These are phyloP conservation scores for Petrocephalus microphthalmus DNA, from an alignment of 2,113 vertebrate genomes.

Conservation along the genomic window DNA sequence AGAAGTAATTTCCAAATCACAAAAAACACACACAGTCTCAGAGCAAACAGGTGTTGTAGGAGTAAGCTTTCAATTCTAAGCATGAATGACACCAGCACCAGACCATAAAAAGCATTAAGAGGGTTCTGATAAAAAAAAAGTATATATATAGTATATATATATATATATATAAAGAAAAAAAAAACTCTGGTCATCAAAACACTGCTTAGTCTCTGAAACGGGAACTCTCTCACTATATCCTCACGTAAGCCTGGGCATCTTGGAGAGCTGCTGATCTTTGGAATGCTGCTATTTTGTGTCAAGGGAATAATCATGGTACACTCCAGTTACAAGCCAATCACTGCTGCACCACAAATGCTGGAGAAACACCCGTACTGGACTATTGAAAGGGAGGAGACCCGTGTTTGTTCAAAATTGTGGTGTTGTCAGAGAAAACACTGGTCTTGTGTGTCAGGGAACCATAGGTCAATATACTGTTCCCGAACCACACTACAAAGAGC, in stretches of 20 bases:
- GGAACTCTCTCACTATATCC: not conserved
- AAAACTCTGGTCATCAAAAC: not conserved
- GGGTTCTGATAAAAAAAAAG: not conserved
- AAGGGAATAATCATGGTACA: not conserved
- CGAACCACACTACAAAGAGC: not conserved
- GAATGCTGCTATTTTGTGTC: not conserved
- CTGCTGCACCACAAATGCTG: not conserved
- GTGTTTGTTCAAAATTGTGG: not conserved
- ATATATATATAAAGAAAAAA: not conserved
- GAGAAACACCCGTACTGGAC: not conserved
- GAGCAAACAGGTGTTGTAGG: not conserved
- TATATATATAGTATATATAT: too few species aligned
- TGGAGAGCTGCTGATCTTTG: not conserved
- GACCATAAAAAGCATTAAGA: conserved; percentile 1
- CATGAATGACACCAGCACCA: conserved; percentile 3
- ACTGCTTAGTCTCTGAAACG: not conserved
- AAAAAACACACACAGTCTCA: not conserved
- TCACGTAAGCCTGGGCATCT: not conserved
- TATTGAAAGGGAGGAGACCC: not conserved
- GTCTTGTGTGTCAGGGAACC: not conserved
- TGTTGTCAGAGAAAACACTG: not conserved
- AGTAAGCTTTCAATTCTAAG: conserved; percentile 7
- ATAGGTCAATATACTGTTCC: not conserved
- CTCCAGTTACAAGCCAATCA: not conserved
- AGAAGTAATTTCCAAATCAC: not conserved